Evolutionary conservation across 2,113 vertebrate species (phyloP).

Genomic region (Cyanoramphus novaezelandiae): DNA sequence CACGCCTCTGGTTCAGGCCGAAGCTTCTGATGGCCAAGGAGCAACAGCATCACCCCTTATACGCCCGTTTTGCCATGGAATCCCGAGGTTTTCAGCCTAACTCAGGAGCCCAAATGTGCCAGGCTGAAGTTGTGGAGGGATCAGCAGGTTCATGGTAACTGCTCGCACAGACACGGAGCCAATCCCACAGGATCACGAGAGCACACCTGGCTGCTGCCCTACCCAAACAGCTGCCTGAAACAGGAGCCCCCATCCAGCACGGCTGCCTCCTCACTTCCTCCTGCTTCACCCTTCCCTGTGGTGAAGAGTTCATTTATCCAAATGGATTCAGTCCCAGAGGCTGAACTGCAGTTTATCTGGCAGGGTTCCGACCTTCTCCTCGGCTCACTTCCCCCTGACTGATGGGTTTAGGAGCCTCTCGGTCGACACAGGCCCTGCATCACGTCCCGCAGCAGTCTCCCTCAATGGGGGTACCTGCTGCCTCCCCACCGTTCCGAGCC

Average conservation of each 20-base stretch:
- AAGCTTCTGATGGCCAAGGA: neutral
- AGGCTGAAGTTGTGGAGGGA: neutral
- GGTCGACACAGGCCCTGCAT: no score
- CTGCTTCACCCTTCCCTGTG: neutral
- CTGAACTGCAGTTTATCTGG: no score
- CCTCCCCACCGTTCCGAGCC: neutral
- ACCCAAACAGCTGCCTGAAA: neutral
- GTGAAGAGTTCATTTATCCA: neutral
- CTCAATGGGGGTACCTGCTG: neutral
- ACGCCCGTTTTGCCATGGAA: neutral
- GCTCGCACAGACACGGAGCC: neutral
- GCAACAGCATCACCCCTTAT: fast-evolving
- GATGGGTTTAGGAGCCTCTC: neutral
- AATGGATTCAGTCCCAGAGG: neutral
- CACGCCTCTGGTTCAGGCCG: fast-evolving
- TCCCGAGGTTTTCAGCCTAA: neutral
- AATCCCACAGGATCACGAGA: fast-evolving
- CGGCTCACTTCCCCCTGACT: neutral
- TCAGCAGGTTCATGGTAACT: neutral
- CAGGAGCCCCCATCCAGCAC: neutral
- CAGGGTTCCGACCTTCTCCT: neutral
- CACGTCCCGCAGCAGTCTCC: neutral
- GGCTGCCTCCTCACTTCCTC: neutral
- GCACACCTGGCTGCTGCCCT: neutral
- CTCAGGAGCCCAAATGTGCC: fast-evolving